Evolutionary conservation across 2,797 vertebrate genomes (phyloP), one percentile per base, ranked within the genome.

Genomic region (Cephalopachus bancanus): DNA sequence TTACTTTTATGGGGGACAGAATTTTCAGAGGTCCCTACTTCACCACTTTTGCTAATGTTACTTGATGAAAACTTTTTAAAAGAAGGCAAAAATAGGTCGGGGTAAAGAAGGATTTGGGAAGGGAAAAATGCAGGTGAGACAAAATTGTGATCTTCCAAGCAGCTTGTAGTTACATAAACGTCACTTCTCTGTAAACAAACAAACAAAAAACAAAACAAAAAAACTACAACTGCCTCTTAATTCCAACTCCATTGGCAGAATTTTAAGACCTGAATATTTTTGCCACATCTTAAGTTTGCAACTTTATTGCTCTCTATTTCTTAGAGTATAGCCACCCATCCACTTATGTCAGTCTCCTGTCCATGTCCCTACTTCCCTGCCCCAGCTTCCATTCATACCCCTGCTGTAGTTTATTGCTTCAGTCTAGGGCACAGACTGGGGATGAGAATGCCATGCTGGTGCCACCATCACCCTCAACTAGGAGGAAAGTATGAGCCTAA

Each of bases 21-120:
- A 33, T 71, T 80, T 89, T 94, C 44, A 92, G 72, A 80, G 62
- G 11, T 75, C 51, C 51, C 44, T 59, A 37, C 22, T 80, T n/a
- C 24, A 17, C 2, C 22, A 28, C 26, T 59, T 44, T 88, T 91
- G 30, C 26, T 83, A 60, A 59, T 67, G 64, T 78, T 26, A 93
- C 26, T 26, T 3, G 0, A 93, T 53, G 10, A 91, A 44, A 55
- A 37, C n/a, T 33, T 76, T 72, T 79, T 28, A 83, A 60, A n/a
- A 83, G 76, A 49, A 49, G 30, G 37, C 4, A 69, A 76, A 90
- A 91, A n/a, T 17, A 60, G 49, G 19, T 26, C 64, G 72, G 5
- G 28, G 30, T 44, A 51, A 83, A 65, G 33, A 57, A 64, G 7
- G 15, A 24, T 20, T 37, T 7, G 14, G 19, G n/a, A 55, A 89